phyloP scores from a whole-genome alignment of 2,113 vertebrate species.

The Mustelus asterias region DNA sequence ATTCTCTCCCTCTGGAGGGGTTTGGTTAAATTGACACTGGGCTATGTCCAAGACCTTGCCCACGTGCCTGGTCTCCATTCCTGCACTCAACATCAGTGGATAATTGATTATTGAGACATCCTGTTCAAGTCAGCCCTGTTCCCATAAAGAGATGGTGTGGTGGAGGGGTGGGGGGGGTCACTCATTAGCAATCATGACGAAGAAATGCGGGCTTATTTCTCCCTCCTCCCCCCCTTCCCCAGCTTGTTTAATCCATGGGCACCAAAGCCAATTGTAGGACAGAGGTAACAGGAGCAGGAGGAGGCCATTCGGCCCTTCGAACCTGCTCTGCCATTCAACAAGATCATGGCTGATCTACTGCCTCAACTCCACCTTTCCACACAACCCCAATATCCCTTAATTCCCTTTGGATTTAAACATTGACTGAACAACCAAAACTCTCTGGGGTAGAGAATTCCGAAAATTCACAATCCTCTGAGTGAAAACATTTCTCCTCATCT shows the following conservation, averaged over 20 bases:
- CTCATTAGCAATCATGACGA: neutral
- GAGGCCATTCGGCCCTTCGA: neutral
- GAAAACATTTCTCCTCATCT: neutral
- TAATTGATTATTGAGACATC: neutral
- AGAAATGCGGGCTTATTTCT: neutral
- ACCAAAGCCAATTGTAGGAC: neutral
- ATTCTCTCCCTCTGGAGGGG: neutral
- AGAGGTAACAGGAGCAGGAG: neutral
- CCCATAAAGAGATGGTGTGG: neutral
- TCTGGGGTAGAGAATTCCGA: neutral
- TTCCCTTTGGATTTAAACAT: neutral
- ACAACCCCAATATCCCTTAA: neutral
- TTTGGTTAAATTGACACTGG: neutral
- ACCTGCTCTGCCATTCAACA: neutral
- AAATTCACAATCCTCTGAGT: neutral
- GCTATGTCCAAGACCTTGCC: neutral
- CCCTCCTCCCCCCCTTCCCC: neutral
- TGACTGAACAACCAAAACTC: neutral
- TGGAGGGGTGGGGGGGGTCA: neutral
- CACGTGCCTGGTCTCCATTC: neutral
- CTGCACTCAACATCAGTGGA: neutral
- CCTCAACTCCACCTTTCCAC: neutral
- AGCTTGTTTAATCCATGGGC: neutral
- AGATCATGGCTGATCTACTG: neutral
- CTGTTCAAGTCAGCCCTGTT: neutral